Evolutionary conservation across 2,113 vertebrate genomes (phyloP), one percentile per base, ranked within the genome.

Genomic region (Empidonax traillii): DNA sequence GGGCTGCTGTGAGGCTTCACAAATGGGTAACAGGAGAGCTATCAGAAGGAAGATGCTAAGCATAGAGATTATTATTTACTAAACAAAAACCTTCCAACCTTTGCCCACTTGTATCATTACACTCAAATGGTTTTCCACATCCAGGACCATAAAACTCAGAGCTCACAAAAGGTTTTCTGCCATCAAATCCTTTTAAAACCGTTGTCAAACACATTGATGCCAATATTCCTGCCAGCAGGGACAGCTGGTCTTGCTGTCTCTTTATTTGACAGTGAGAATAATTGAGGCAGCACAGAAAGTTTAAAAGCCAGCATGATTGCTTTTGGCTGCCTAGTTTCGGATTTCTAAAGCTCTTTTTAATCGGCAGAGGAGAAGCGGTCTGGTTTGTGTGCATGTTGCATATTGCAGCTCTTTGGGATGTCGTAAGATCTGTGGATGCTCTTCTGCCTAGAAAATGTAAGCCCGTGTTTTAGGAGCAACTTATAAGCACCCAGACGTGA

Each of bases 281-380:
- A 96, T 72, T 52, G 93, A 94, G 88, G 93, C 90, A 95, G 90
- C 2, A 1, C 69, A 84, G 90, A 94, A 96, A 91, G 88, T 96
- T 97, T 93, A 94, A 95, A 95, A 93, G 83, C 81, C 78, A 77
- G 69, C 76, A 28, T 90, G 90, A 95, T 92, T 95, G 89, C 81
- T 92, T 94, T 95, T 95, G 92, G 85, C 92, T 96, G 82, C 91
- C 90, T 93, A 81, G 76, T 84, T 95, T 93, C 66, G 90, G 90
- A 92, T 96, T 95, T 94, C 94, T 96, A 86, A 95, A 92, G 85
- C 69, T 86, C 90, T 91, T 87, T 96, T 82, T 87, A 93, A 90
- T 78, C 86, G 92, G 86, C 83, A 85, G 74, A 93, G 92, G 47
- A 95, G 44, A 89, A 93, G 56, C 4, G 2, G 31, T 75, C 80